Evolutionary conservation across 2,888 invertebrate species (phyloP), one percentile per base, ranked within the genome.

Genomic region (Geophilus truncorum): DNA sequence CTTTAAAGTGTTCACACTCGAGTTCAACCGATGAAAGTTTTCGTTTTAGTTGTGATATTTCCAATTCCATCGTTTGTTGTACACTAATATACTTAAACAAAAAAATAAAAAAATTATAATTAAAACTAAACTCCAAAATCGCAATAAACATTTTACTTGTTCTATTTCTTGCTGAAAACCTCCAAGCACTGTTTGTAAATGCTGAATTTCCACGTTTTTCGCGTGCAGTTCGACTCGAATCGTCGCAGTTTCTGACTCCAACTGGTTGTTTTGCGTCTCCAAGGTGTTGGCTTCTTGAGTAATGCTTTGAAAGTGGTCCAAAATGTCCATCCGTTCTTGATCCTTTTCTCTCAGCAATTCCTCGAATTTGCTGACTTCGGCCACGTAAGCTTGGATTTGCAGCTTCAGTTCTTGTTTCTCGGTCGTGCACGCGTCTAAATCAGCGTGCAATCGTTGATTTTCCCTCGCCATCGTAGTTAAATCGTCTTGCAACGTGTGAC

Each of bases 241-340:
- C 82, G 85, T 86, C 1, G 86, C 86, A 5, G 86, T 86, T 82
- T 87, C 86, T 75, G 86, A 86, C 85, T 87, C 87, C 81, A 88
- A 84, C 81, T 86, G 86, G 81, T 86, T 86, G 21, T 85, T 85
- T 77, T 85, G 84, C 0, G 86, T 86, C 84, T 87, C 86, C 81
- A 86, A 85, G 81, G 85, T 85, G 81, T 87, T 87, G 0, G 87
- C 85, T 83, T 87, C 87, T 36, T 84, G 82, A 21, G 85, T 86
- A 81, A 87, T 83, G 21, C 84, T 84, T 45, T 86, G 84, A 83
- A 87, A 87, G 84, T 87, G 87, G 79, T 87, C 28, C 57, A 79
- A 70, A 12, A 79, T 25, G 3, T 79, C 36, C 32, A 79, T 28
- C 9, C 79, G 57, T 18, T 79, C 79, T 32, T 62, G 62, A n/a